Percentiles rank a stretch among this genome's conserved stretches.
phyloP scores from a whole-genome alignment of 2,113 vertebrate genomes.

The Fulmarus glacialis region DNA sequence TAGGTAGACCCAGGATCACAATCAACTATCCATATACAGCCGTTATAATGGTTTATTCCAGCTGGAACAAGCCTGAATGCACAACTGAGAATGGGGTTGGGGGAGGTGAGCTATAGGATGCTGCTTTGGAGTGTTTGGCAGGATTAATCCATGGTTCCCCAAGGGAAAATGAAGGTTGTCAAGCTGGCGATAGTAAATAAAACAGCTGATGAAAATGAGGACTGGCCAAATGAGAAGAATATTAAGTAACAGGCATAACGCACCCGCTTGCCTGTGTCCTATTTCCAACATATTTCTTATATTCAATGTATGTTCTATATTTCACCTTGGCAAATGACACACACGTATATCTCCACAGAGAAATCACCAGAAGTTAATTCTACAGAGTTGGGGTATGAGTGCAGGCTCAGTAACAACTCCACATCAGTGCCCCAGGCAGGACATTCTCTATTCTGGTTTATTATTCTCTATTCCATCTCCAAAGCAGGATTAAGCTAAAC shows the following conservation, averaged over 20 bases:
- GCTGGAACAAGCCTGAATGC: neutral
- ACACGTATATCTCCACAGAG: accelerated
- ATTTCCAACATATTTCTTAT: neutral
- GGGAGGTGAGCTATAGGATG: neutral
- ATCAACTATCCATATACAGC: neutral
- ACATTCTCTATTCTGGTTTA: neutral
- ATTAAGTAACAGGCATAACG: neutral
- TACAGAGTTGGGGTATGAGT: neutral
- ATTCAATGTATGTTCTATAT: neutral
- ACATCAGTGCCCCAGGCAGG: neutral
- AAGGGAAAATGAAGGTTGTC: neutral
- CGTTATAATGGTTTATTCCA: neutral
- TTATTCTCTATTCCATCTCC: too few species aligned
- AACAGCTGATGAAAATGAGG: neutral
- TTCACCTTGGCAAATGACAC: neutral
- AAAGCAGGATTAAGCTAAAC: neutral
- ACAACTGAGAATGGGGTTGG: neutral
- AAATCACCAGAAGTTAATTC: neutral
- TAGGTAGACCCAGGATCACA: neutral
- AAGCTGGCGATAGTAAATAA: neutral
- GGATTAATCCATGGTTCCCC: neutral
- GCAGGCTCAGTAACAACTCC: neutral
- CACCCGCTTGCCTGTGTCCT: neutral
- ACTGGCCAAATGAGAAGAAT: neutral
- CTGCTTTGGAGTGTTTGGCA: neutral